These are phyloP conservation scores for Bruchidius siliquastri DNA, from an alignment of 2,888 invertebrate species.

Conservation along the genomic window DNA sequence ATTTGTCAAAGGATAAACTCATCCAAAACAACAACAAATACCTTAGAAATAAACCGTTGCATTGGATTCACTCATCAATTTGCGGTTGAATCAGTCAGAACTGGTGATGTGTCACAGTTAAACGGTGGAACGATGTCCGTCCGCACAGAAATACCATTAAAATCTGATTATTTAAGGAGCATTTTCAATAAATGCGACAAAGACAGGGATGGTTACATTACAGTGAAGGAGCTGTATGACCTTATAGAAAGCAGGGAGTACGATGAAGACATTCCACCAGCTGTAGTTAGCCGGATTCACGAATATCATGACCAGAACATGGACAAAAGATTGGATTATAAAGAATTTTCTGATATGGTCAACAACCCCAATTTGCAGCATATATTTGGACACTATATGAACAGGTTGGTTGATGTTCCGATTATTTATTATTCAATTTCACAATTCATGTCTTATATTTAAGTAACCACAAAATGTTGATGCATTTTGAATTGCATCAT, in stretches of 20 bases:
- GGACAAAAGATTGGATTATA: conserved; percentile 64
- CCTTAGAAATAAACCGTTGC: not conserved
- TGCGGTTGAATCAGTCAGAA: not conserved
- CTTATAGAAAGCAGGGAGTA: conserved; percentile 59
- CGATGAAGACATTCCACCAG: conserved; percentile 61
- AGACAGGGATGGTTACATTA: conserved; percentile 67
- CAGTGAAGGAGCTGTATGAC: conserved; percentile 59
- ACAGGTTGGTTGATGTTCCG: conserved; percentile 50
- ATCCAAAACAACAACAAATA: not conserved
- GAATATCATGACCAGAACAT: conserved; percentile 59
- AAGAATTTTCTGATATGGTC: conserved; percentile 71
- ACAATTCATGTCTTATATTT: no score
- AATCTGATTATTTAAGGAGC: conserved; percentile 28
- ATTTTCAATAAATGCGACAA: conserved; percentile 55
- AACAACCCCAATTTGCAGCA: conserved; percentile 56
- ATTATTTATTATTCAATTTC: not conserved
- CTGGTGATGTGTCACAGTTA: not conserved
- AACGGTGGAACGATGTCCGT: conserved; percentile 2
- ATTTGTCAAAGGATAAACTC: no score
- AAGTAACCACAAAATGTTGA: no score
- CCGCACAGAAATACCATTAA: conserved; percentile 25
- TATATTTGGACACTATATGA: conserved; percentile 62
- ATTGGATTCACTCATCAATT: not conserved
- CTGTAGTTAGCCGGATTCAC: conserved; percentile 62
- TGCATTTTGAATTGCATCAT: no score